Percentiles rank a stretch among this genome's conserved stretches.
phyloP scores from a whole-genome alignment of 2,797 vertebrate species.

The Choloepus didactylus region DNA sequence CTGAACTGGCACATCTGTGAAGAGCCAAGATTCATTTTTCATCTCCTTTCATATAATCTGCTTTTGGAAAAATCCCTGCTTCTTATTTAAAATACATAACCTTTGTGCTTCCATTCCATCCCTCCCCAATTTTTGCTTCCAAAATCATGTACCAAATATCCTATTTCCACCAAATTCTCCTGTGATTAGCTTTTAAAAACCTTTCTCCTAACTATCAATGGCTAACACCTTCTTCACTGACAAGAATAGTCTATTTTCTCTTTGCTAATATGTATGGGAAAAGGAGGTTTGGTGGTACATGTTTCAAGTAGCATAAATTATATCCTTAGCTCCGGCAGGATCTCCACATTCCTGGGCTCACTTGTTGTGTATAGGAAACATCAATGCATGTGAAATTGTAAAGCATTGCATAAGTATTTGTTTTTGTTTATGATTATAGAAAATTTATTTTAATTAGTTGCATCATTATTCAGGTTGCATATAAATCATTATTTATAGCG shows the following conservation, averaged over 20 bases:
- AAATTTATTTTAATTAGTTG: neutral
- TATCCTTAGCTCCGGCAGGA: neutral
- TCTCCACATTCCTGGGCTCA: neutral
- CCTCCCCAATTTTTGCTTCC: neutral
- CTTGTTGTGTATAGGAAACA: neutral
- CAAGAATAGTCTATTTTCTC: neutral
- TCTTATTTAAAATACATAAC: neutral
- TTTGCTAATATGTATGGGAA: neutral
- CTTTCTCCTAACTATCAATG: neutral
- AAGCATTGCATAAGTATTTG: neutral
- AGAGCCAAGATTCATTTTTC: neutral
- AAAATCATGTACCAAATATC: neutral
- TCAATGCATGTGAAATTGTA: neutral
- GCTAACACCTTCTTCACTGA: neutral
- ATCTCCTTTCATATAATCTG: neutral
- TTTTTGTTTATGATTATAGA: neutral
- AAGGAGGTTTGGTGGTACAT: rapidly evolving
- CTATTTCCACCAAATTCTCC: neutral
- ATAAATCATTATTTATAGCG: neutral
- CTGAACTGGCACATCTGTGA: neutral
- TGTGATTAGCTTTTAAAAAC: neutral
- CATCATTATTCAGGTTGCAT: neutral
- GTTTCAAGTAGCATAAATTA: rapidly evolving
- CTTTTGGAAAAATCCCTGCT: neutral
- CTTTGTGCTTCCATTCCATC: neutral